Evolutionary conservation across 2,888 invertebrate species (phyloP).

Genomic region (Escarpia spicata): DNA sequence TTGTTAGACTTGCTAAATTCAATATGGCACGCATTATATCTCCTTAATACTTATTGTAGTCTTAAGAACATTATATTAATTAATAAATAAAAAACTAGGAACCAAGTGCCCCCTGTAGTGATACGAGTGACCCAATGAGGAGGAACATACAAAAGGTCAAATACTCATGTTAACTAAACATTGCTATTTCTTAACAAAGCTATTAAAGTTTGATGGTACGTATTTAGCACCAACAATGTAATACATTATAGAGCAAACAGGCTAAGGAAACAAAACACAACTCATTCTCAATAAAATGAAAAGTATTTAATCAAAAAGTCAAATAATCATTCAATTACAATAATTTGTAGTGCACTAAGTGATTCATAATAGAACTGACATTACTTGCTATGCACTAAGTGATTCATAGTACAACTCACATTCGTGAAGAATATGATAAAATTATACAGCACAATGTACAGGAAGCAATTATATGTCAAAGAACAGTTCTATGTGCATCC

Average conservation of each 20-base stretch:
- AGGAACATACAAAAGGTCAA: too few relatives aligned
- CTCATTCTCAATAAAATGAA: slow-evolving; percentile 12
- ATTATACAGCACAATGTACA: background rate
- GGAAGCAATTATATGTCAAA: background rate
- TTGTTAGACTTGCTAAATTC: too few relatives aligned
- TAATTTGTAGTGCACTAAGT: background rate
- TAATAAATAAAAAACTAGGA: too few relatives aligned
- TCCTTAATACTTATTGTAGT: too few relatives aligned
- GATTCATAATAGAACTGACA: background rate
- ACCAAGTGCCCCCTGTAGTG: too few relatives aligned
- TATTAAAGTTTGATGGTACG: too few relatives aligned
- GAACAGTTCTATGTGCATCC: background rate
- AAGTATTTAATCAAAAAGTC: background rate
- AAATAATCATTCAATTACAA: slow-evolving; percentile 2
- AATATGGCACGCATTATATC: too few relatives aligned
- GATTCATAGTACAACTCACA: background rate
- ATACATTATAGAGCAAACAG: background rate
- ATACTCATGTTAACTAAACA: too few relatives aligned
- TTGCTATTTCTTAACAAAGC: too few relatives aligned
- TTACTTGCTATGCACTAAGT: background rate
- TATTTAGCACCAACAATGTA: too few relatives aligned
- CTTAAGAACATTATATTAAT: too few relatives aligned
- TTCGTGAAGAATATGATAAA: background rate
- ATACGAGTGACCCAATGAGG: too few relatives aligned
- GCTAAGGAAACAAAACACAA: background rate